Evolutionary conservation across 2,888 invertebrate genomes (phyloP), one percentile per base, ranked within the genome.

Genomic region (Portevinia maculata): DNA sequence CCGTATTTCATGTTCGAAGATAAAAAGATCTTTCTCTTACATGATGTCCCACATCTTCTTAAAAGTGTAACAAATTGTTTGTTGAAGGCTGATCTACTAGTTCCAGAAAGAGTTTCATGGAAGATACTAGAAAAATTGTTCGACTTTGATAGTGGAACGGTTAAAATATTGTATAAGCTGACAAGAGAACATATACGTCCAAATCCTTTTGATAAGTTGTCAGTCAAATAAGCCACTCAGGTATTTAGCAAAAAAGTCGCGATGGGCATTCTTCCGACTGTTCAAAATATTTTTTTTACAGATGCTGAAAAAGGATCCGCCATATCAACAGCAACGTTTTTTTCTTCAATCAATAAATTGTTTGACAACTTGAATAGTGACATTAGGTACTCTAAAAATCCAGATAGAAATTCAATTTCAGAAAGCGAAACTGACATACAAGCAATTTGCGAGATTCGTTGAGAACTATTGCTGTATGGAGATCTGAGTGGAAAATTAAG

Each of bases 231-330:
- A 41, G 17, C 15, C 1, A 15, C 41, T 8, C 41, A 17, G 41
- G 41, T 41, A 15, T 41, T 41, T 41, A 41, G 41, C 15, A 41
- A n/a, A n/a, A n/a, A n/a, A n/a, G n/a, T n/a, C 11, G 13, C 37
- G 0, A 44, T 44, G 17, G 41, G 17, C 0, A 44, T 15, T 44
- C 9, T 44, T 17, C 17, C 41, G 5, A 17, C 41, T 17, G 15
- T 17, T 44, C 17, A 7, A 44, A 46, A 19, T 46, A 7, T 19
- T 46, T 46, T 46, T 39, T 46, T 46, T 19, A 46, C 44, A 7
- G 44, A 46, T 0, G 44, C 44, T 3, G 44, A 46, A 19, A 46
- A 19, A 21, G 8, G 15, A 15, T 6, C 7, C 15, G 39, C 39
- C 5, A 6, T 15, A 5, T 15, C 15, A 3, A 39, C 39, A 6